Base-by-base conservation (phyloP, 2,888 invertebrate genomes). In the Trachelus stipa region DNA sequence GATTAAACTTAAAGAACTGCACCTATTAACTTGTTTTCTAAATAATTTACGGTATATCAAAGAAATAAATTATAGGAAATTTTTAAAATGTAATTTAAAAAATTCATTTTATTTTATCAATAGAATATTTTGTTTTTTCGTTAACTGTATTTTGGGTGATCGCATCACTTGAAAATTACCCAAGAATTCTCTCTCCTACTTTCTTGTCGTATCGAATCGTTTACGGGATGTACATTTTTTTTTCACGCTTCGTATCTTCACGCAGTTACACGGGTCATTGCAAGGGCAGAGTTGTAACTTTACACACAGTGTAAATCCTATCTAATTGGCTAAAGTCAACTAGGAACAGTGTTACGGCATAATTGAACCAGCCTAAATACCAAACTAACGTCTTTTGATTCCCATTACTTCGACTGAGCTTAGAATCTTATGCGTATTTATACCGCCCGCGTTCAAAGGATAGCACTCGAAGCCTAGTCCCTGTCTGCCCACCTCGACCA, bases 401-500 rank as follows among this genome's bases (percentile, higher is more conserved):
- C 56, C 6, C 23, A 56, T 56, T 23, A 56, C 23, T 23, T 56
- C 9, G 6, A 23, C 56, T 56, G 23, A 56, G 56, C 56, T 56
- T 23, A 56, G 56, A 56, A 56, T 23, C 56, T 23, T 56, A 56
- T 56, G 23, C 56, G 71, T 71, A 69, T 33, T 77, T 77, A 77
- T 69, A 69, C 56, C 56, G 56, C 23, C 23, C 56, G 56, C 56
- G 23, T 56, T 56, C 56, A 56, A 56, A 56, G 56, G 9, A 56
- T 56, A 56, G 56, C 2, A 56, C 56, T 56, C 56, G 56, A 56
- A 23, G 23, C 56, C 23, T 56, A 56, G 23, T 56, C 56, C 9
- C 69, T 68, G 37, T 78, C 69, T 74, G 33, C 78, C 78, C 75
- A 78, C 75, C 23, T n/a, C 78, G 34, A 76, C 68, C 73, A 78